phyloP scores from a whole-genome alignment of 2,113 vertebrate genomes.

The Murina feae region DNA sequence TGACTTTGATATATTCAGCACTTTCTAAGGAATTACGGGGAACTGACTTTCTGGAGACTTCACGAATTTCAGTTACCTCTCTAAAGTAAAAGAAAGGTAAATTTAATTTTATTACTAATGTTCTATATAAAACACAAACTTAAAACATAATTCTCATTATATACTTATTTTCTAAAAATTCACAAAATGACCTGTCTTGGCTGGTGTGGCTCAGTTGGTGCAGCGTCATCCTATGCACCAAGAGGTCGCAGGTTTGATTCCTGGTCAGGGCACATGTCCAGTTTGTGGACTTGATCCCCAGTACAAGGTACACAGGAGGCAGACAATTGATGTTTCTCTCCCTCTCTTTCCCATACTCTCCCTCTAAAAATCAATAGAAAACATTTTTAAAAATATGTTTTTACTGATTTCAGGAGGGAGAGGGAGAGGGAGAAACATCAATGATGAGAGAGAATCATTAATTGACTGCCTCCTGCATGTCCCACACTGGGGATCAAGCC shows the following conservation, averaged over 20 bases:
- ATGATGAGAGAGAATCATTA: too few relatives aligned
- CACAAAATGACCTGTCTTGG: background rate
- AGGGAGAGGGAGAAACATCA: too few relatives aligned
- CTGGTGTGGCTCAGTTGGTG: background rate
- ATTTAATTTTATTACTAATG: slow-evolving; percentile 1
- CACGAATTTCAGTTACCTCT: slow-evolving; percentile 76
- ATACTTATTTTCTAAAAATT: slow-evolving; percentile 12
- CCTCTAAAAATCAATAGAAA: background rate
- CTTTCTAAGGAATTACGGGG: slow-evolving; percentile 85
- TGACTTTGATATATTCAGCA: slow-evolving; percentile 85
- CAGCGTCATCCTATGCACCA: background rate
- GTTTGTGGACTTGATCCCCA: background rate
- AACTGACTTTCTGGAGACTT: slow-evolving; percentile 76
- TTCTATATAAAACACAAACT: slow-evolving; percentile 8
- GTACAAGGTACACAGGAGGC: background rate
- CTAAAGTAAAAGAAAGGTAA: slow-evolving; percentile 70
- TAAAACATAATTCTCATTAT: background rate
- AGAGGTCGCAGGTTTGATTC: background rate
- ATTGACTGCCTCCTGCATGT: too few relatives aligned
- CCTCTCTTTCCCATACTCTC: background rate
- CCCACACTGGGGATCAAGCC: too few relatives aligned
- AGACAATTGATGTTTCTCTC: background rate
- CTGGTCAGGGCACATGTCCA: background rate
- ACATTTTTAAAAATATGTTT: background rate
- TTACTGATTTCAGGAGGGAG: too few relatives aligned